These are phyloP conservation scores for Papilio polyxenes DNA, from an alignment of 1,140 invertebrate species.

Conservation along the genomic window DNA sequence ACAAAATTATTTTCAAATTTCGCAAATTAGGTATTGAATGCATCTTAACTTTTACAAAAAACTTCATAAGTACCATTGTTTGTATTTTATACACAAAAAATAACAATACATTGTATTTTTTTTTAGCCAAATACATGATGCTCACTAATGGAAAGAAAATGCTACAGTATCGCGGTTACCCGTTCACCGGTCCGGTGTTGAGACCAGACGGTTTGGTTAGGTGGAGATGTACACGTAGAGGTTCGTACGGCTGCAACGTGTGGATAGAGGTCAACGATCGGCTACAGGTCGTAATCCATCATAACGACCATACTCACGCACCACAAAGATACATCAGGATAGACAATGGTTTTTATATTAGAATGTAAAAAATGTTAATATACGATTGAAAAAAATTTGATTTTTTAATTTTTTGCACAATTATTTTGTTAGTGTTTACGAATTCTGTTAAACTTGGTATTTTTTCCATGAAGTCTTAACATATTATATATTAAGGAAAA, in stretches of 20 bases:
- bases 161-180: constrained; percentile 44
- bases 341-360: constrained; percentile 37
- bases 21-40: too few species aligned
- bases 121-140: neutral
- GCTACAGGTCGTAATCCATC: constrained; percentile 10
- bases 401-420: neutral
- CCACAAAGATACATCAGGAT: constrained; percentile 39
- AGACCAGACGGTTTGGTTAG: constrained; percentile 21
- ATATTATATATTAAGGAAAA: too few species aligned
- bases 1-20: neutral
- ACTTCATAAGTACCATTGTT: neutral
- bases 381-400: neutral
- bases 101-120: neutral
- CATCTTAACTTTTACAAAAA: too few species aligned
- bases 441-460: too few species aligned
- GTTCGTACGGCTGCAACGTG: constrained; percentile 42
- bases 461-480: too few species aligned
- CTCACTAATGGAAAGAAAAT: constrained; percentile 40
- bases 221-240: constrained; percentile 46
- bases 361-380: constrained; percentile 8
- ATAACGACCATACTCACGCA: constrained; percentile 41
- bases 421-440: neutral
- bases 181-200: constrained; percentile 41
- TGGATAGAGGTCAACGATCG: constrained; percentile 40
- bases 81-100: neutral